Evolutionary conservation across 1,140 invertebrate species (phyloP), one percentile per base, ranked within the genome.

Genomic region (Drosophila subpulchrella): DNA sequence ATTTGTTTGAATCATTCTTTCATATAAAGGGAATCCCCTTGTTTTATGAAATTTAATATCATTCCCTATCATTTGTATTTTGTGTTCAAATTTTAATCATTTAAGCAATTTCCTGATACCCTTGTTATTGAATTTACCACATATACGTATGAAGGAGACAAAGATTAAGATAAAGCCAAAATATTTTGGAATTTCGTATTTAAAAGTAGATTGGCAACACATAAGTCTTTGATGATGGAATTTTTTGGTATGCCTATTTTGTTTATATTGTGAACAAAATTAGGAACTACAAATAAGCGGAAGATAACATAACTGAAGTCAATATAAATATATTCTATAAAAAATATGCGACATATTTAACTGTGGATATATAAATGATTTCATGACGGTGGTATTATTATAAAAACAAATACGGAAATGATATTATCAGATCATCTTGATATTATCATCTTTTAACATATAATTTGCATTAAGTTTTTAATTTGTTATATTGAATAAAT

Each of bases 171-270:
- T 12, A 70, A 24, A 20, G 13, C n/a, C 13, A 6, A 47, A 47
- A 32, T 42, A 11, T 38, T 47, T 17, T 17, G 34, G 2, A 0
- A 0, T n/a, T 8, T 24, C 20, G 0, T 10, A 1, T n/a, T 12
- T 17, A 20, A 39, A 15, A 34, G 11, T 56, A 56, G 36, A 36
- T 12, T 30, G n/a, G 27, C 63, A 6, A 32, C 13, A 74, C 36
- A 56, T 32, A 73, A 73, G 50, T 51, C 50, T 74, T 39, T 63
- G 59, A 74, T 75, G 51, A 39, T 15, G 6, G 17, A 20, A 20
- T 32, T n/a, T 74, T 75, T 75, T 74, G 71, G 50, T 38, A 74
- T 75, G 50, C 58, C 38, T 63, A 75, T 74, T 50, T 15, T 3
- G 15, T 3, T 42, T 12, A 39, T 39, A 54, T 44, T 74, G 58